Percentiles rank a stretch among this genome's conserved stretches.
phyloP scores from a whole-genome alignment of 2,797 vertebrate genomes.

The Channallabes apus region DNA sequence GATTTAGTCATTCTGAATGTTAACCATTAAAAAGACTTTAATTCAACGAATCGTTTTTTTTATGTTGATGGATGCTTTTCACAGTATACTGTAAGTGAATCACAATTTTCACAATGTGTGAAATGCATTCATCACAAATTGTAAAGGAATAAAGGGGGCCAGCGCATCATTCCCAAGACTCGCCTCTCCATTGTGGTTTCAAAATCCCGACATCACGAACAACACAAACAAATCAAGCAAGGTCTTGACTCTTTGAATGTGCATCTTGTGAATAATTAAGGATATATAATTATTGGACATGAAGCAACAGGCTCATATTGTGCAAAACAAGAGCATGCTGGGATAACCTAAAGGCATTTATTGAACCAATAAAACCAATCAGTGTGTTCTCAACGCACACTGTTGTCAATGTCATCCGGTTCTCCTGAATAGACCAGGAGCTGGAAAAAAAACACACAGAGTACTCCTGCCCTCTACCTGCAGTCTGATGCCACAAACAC shows the following conservation, averaged over 20 bases:
- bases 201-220: neutral
- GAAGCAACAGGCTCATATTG: constrained; percentile 27
- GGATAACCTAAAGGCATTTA: constrained; percentile 26
- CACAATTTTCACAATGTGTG: neutral
- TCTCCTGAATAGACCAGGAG: neutral
- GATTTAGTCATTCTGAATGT: neutral
- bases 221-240: neutral
- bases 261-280: constrained; percentile 42
- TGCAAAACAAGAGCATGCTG: constrained; percentile 12
- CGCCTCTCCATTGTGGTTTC: neutral
- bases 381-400: neutral
- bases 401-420: neutral
- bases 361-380: constrained; percentile 35
- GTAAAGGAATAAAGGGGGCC: neutral
- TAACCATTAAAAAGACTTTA: neutral
- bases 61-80: neutral
- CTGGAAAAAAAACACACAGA: constrained; percentile 18
- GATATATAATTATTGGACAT: constrained; percentile 35
- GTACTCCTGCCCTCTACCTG: constrained; percentile 53
- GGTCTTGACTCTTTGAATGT: neutral
- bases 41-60: too few relatives aligned
- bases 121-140: neutral
- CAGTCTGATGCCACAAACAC: neutral
- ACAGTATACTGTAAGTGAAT: neutral
- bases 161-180: neutral